These are phyloP conservation scores for Cercopithecus diana DNA, from an alignment of 2,797 vertebrate species.

Conservation along the genomic window DNA sequence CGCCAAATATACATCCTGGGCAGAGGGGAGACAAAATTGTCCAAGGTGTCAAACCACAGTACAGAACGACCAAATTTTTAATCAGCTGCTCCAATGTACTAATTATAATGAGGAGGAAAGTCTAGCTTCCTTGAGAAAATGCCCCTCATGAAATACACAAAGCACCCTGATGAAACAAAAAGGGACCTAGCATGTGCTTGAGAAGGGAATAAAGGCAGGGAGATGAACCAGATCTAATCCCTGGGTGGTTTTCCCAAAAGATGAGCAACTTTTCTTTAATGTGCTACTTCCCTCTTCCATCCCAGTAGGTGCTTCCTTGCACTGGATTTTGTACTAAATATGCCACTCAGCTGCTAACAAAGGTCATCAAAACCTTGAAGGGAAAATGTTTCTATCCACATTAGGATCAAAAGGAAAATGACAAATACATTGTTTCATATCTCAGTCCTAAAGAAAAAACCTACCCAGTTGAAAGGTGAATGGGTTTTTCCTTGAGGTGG, in stretches of 20 bases:
- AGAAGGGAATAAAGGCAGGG: background rate
- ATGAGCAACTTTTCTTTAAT: background rate
- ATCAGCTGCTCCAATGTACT: background rate
- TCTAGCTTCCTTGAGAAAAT: constrained; percentile 25
- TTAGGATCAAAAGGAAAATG: background rate
- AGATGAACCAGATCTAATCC: background rate
- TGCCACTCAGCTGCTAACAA: background rate
- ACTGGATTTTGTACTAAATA: background rate
- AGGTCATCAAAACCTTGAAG: constrained; percentile 48
- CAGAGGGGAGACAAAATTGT: background rate
- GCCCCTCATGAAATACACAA: background rate
- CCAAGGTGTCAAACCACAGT: background rate
- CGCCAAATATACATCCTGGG: background rate
- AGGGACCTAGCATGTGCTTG: background rate
- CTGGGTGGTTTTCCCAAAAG: background rate
- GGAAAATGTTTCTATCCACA: constrained; percentile 7
- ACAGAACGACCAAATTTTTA: background rate
- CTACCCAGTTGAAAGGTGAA: background rate
- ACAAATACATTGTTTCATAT: background rate
- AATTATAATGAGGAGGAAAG: background rate
- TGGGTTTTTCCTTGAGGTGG: background rate
- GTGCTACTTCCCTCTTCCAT: background rate
- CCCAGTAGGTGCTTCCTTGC: background rate
- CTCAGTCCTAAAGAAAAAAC: background rate
- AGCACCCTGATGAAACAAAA: background rate